Base-by-base conservation (phyloP, 1,140 invertebrate species). In the Pantala flavescens region DNA sequence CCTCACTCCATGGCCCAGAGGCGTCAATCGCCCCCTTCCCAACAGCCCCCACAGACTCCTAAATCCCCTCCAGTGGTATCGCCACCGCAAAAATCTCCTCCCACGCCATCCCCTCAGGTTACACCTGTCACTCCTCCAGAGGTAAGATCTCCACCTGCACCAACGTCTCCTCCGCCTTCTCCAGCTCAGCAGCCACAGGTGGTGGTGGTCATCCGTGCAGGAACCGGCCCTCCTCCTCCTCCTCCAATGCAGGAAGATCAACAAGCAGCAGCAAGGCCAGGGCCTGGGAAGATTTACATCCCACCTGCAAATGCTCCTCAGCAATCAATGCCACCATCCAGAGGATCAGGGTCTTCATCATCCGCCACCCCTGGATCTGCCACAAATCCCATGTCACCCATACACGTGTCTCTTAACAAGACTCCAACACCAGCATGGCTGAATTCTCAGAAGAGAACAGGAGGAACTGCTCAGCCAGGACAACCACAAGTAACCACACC, bases 51-150 rank as follows among this genome's bases (percentile, higher is more conserved):
- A 75, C 71, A 79, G 78, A 72, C 86, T 83, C 23, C 82, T 80
- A 77, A 43, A 24, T 43, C 74, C 5, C 81, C 86, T 36, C 79
- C 86, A 63, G 81, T 84, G 14, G 81, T 82, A 42, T 83, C 84
- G 7, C 81, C 82, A 0, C 83, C 83, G 71, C 77, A 81, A 2
- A 43, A 73, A 55, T 42, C 21, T 10, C 70, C 42, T 23, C 75
- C 79, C 74, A 43, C 78, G 23, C 75, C 77, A 14, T 74, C 77
- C 71, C 78, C 76, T 42, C 75, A 63, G 71, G 77, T 21, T 21
- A 7, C 49, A 24, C 75, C 77, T 14, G 74, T 76, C 70, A 77
- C 76, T 24, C 75, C 49, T 21, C 72, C 43, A 23, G 28, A 36
- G 28, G 28, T 36, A 9, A 36, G 28, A 9, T 23, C 28, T 36